Evolutionary conservation across 1,140 invertebrate species (phyloP).

Genomic region (Teleogryllus occipitalis): DNA sequence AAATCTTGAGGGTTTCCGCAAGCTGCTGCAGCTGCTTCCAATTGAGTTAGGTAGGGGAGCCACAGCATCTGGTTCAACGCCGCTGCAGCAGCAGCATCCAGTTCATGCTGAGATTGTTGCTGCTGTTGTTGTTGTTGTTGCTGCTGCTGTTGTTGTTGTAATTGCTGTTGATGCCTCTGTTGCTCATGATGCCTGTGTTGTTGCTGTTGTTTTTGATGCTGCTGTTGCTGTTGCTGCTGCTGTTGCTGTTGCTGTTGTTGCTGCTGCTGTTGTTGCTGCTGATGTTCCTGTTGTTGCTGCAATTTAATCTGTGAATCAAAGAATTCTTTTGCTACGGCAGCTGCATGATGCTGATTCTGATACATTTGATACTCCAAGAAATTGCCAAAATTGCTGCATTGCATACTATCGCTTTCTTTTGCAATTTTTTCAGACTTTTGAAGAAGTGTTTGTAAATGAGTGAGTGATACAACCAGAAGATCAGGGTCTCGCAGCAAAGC

Average conservation of each 20-base stretch:
- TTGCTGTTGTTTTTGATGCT: conserved; percentile 34
- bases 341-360: conserved; percentile 12
- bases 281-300: conserved; percentile 2
- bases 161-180: neutral
- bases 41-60: conserved; percentile 57
- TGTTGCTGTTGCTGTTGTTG: too few relatives aligned
- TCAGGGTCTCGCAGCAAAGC: conserved; percentile 65
- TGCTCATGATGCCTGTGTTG: conserved; percentile 23
- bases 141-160: neutral
- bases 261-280: neutral
- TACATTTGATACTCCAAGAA: conserved; percentile 20
- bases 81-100: conserved; percentile 55
- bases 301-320: conserved; percentile 9
- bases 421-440: conserved; percentile 27
- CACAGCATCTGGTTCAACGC: conserved; percentile 61
- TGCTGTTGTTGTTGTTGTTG: conserved; percentile 9
- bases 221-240: too few relatives aligned
- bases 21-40: conserved; percentile 36
- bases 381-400: conserved; percentile 15
- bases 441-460: conserved; percentile 64
- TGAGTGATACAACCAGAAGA: conserved; percentile 64
- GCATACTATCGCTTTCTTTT: conserved; percentile 13
- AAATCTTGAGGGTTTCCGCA: conserved; percentile 38
- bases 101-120: conserved; percentile 37
- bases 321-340: neutral